Evolutionary conservation across 1,140 invertebrate species (phyloP).

Genomic region (Ectropis grisescens): DNA sequence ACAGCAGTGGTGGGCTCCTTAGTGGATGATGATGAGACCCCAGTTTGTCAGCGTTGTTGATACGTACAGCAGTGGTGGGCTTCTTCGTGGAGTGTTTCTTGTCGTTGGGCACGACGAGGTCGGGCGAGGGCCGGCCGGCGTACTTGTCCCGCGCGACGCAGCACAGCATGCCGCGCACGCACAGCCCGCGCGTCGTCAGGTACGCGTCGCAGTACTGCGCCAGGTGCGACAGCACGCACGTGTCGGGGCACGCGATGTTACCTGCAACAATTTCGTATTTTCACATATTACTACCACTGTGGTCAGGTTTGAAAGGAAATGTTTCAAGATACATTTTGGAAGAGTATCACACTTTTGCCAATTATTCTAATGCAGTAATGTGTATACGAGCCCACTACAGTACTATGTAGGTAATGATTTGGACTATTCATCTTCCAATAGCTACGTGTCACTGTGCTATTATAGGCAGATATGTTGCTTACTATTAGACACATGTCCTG

Average conservation of each 20-base stretch:
- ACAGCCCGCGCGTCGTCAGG: conserved; percentile 77
- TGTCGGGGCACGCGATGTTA: conserved; percentile 79
- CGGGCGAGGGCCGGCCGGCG: conserved; percentile 76
- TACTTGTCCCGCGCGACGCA: conserved; percentile 83
- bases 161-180: conserved; percentile 79
- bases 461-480: too few species aligned
- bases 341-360: too few species aligned
- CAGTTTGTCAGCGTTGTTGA: not conserved
- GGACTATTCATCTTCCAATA: not conserved
- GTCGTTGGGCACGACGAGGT: conserved; percentile 76
- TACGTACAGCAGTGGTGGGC: conserved; percentile 40
- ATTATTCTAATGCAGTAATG: not conserved
- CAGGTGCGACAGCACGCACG: conserved; percentile 85
- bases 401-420: too few species aligned
- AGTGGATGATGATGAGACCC: too few species aligned
- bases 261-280: conserved; percentile 54
- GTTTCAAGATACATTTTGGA: too few species aligned
- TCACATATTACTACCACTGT: too few species aligned
- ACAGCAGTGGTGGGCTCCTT: too few species aligned
- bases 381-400: too few species aligned
- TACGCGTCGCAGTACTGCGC: conserved; percentile 89
- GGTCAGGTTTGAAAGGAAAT: too few species aligned
- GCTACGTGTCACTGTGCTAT: not conserved
- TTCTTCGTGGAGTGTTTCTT: conserved; percentile 48
- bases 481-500: too few species aligned